Evolutionary conservation across 2,113 vertebrate species (phyloP), one percentile per base, ranked within the genome.

Genomic region (Oncorhynchus keta): DNA sequence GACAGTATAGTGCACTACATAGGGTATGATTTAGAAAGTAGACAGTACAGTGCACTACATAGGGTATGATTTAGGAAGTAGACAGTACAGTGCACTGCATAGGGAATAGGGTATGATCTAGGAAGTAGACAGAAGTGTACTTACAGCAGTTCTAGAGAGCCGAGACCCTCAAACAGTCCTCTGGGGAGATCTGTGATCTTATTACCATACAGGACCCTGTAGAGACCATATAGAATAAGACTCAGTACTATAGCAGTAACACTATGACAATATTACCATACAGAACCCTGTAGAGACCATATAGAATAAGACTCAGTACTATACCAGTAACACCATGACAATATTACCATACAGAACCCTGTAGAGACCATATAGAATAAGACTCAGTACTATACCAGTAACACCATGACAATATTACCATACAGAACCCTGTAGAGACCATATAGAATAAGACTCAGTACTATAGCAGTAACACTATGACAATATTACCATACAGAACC

Each of bases 141-240:
- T 97, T 91, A 99, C 97, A 99, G 93, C 79, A 99, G 93, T 90
- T 99, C 97, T 73, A 99, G 93, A 28, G 96, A 94, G 12, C 94
- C 93, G 79, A 99, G 94, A 66, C 97, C 97, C 35, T 96, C 95
- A 61, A 99, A 98, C 86, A 99, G 95, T 0, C 95, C 95, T 30
- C 85, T 91, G 51, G 97, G 97, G 64, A 99, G 94, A 84, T 99
- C 97, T 0, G 94, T 96, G 92, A 99, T 99, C 94, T 98, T 99
- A 88, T 99, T 99, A 35, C 97, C 97, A 0, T 99, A 99, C 76
- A 99, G 92, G 39, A 99, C 96, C 81, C 97, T 99, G 88, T n/a
- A 85, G 83, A 88, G 20, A 70, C 68, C 49, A 22, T 45, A 16
- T 24, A 64, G 61, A 64, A 12, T 22, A 22, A 2, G 8, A 45